Evolutionary conservation across 1,140 invertebrate species (phyloP), one percentile per base, ranked within the genome.

Genomic region (Cotesia typhae): DNA sequence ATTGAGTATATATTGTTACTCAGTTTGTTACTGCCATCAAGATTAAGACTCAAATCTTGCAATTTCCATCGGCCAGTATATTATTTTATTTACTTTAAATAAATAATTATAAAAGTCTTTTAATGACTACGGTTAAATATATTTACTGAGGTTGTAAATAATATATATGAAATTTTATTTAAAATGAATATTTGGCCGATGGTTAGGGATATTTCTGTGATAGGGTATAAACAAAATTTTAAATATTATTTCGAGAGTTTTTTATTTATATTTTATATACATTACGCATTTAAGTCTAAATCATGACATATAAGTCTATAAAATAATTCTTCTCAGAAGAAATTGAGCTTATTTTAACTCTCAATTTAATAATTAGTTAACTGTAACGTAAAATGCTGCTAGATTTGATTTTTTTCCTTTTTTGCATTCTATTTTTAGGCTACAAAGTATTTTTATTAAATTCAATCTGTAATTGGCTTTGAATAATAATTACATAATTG

Each of bases 21-120:
- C 73, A 76, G 75, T 82, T 74, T 79, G 71, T 83, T 79, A 84
- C 83, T 84, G 83, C 83, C 82, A 82, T 79, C 83, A 79, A 47
- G 5, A 73, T 75, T 72, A 75, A 74, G 53, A 60, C 20, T 51
- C 64, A 59, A 73, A 35, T 55, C 12, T 65, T 38, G 53, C 35
- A 57, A 67, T 66, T 47, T 74, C 65, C 41, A 63, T 71, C 73
- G 74, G 73, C 69, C 70, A 71, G 4, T 74, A 68, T 41, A 17
- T 68, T 47, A 47, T 47, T 6, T 47, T 9, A 51, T 47, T 55
- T 63, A 52, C n/a, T 7, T 59, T 35, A 52, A 68, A 57, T 73
- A 61, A 63, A 65, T 70, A 65, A 52, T 12, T 52, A 52, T 61
- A 41, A 66, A 35, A 35, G n/a, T 69, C n/a, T 69, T 72, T 41